A percentile compares a stretch with the other conserved stretches of the same genome.
phyloP scores from a whole-genome alignment of 1,140 invertebrate genomes.

The Cepaea nemoralis region DNA sequence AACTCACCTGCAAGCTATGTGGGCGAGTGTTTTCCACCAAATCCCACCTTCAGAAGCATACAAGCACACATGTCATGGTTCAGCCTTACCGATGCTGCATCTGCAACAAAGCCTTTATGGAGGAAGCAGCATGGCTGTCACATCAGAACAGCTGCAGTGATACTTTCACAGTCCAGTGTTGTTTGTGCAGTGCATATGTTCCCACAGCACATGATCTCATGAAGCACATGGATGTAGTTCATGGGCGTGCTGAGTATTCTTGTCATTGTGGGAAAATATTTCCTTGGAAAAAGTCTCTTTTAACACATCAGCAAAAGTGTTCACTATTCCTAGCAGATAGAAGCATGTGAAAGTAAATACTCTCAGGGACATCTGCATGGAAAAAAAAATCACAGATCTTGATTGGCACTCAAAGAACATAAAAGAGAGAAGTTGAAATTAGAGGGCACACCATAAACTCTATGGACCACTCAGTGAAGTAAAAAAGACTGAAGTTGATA shows the following conservation, averaged over 20 bases:
- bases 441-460: no score
- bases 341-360: constrained; percentile 14
- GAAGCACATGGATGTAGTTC: constrained; percentile 31
- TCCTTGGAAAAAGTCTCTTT: constrained; percentile 40
- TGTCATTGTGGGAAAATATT: constrained; percentile 39
- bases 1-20: constrained; percentile 38
- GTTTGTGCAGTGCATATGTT: constrained; percentile 34
- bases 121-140: constrained; percentile 30
- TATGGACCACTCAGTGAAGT: no score
- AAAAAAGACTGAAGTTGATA: no score
- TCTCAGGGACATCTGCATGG: no score
- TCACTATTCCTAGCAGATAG: constrained; percentile 26
- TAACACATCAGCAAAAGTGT: constrained; percentile 42
- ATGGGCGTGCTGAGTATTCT: constrained; percentile 35
- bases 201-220: constrained; percentile 31
- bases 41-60: constrained; percentile 38
- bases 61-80: constrained; percentile 36
- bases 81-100: constrained; percentile 37
- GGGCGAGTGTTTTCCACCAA: constrained; percentile 35
- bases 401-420: no score
- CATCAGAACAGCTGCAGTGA: constrained; percentile 31
- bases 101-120: constrained; percentile 40
- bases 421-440: no score
- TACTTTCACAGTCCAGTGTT: constrained; percentile 35
- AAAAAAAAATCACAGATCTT: no score